A percentile compares a stretch with the other conserved stretches of the same genome.
Conservation (phyloP, 2,113 vertebrate genomes). For the Theristicus caerulescens region DNA sequence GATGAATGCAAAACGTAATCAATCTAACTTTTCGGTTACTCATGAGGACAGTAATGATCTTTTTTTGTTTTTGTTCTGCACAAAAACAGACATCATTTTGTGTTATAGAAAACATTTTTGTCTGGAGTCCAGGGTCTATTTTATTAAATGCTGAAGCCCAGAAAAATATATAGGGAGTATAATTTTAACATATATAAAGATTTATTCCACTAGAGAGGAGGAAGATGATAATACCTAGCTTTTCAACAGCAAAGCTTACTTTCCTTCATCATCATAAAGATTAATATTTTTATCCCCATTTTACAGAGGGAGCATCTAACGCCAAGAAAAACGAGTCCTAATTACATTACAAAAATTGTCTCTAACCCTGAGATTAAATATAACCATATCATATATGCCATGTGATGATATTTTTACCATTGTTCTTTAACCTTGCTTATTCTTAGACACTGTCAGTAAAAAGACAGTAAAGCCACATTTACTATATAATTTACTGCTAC, state of each 20-base stretch:
- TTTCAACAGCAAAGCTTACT: background rate
- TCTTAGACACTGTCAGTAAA: background rate
- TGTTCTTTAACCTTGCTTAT: background rate
- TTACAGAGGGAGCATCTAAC: background rate
- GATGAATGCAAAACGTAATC: slow-evolving; percentile 27
- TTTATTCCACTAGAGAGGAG: background rate
- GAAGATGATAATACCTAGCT: background rate
- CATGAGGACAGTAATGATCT: background rate
- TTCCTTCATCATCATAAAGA: background rate
- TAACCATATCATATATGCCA: background rate
- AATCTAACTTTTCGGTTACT: background rate
- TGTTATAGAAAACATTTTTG: background rate
- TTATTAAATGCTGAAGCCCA: background rate
- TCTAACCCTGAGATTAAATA: background rate
- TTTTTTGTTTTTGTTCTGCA: background rate
- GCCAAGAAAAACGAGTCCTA: background rate
- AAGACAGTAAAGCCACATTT: background rate
- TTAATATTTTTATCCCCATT: background rate
- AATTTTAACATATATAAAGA: background rate
- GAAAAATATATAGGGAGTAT: background rate
- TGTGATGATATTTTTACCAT: background rate
- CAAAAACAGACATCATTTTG: background rate
- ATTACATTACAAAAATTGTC: background rate
- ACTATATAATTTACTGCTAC: background rate
- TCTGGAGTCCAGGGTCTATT: background rate